Conservation (phyloP, 2,797 vertebrate genomes). For the Takifugu ocellatus region DNA sequence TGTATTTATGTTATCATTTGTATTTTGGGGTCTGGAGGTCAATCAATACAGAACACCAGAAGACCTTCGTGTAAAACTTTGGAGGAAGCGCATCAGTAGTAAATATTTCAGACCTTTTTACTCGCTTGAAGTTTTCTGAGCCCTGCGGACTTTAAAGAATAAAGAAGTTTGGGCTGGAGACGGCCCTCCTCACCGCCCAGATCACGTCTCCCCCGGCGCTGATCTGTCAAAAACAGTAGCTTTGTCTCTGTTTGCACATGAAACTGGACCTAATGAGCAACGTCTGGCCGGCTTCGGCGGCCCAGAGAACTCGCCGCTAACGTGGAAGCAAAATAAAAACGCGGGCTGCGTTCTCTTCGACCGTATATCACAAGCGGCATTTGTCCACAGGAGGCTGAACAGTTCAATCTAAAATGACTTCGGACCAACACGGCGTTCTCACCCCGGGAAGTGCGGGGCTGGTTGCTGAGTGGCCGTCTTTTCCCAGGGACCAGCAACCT, state of each 20-base stretch:
- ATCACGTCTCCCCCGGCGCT: constrained; percentile 41
- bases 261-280: constrained; percentile 69
- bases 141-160: constrained; percentile 18
- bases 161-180: background rate
- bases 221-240: constrained; percentile 66
- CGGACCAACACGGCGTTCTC: constrained; percentile 42
- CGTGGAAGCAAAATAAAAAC: constrained; percentile 57
- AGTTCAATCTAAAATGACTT: constrained; percentile 44
- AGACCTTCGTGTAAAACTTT: too few relatives aligned
- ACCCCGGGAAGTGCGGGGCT: constrained; percentile 37
- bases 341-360: constrained; percentile 43
- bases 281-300: constrained; percentile 53
- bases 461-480: constrained; percentile 43
- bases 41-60: too few relatives aligned
- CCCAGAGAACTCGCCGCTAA: constrained; percentile 37
- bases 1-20: too few relatives aligned
- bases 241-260: constrained; percentile 56
- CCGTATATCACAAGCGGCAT: constrained; percentile 52
- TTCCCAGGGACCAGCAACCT: constrained; percentile 43
- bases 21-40: too few relatives aligned
- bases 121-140: constrained; percentile 10
- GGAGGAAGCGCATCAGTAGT: background rate
- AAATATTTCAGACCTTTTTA: constrained; percentile 2
- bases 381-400: constrained; percentile 38
- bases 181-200: constrained; percentile 37